Conservation (phyloP, 1,140 invertebrate species). For the Saccostrea cuccullata region DNA sequence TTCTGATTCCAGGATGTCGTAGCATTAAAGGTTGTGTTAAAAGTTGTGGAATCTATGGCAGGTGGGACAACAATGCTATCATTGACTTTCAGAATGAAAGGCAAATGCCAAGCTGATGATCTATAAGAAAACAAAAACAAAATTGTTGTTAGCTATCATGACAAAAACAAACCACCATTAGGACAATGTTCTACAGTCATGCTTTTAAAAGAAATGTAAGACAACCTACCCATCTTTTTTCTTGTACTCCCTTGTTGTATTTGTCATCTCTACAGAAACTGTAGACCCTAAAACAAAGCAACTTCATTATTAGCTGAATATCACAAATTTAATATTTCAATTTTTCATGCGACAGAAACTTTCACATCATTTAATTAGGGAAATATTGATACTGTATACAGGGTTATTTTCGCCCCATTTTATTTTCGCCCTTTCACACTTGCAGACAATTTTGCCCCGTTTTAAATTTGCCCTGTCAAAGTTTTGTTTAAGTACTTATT, state of each 20-base stretch:
- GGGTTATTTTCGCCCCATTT: no score
- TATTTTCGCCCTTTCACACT: no score
- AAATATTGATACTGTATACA: no score
- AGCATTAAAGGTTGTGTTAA: conserved; percentile 46
- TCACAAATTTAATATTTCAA: neutral
- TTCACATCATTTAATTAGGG: neutral
- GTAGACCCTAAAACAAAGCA: neutral
- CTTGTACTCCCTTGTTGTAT: conserved; percentile 19
- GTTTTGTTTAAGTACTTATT: no score
- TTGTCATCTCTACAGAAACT: conserved; percentile 15
- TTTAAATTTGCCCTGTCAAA: no score
- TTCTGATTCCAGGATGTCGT: conserved; percentile 40
- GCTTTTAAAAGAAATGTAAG: neutral
- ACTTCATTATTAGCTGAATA: neutral
- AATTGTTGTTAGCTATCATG: neutral
- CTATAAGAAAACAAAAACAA: conserved; percentile 34
- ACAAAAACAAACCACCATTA: no score
- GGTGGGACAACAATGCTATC: conserved; percentile 43
- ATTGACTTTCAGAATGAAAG: conserved; percentile 52
- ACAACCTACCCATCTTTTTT: conserved; percentile 8
- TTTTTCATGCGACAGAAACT: neutral
- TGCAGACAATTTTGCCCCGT: no score
- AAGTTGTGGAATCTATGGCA: conserved; percentile 38
- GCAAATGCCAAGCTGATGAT: conserved; percentile 46
- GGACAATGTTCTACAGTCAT: neutral